A percentile compares a stretch with the other conserved stretches of the same genome.
phyloP scores from a whole-genome alignment of 2,113 vertebrate genomes.

The Lepisosteus oculatus region DNA sequence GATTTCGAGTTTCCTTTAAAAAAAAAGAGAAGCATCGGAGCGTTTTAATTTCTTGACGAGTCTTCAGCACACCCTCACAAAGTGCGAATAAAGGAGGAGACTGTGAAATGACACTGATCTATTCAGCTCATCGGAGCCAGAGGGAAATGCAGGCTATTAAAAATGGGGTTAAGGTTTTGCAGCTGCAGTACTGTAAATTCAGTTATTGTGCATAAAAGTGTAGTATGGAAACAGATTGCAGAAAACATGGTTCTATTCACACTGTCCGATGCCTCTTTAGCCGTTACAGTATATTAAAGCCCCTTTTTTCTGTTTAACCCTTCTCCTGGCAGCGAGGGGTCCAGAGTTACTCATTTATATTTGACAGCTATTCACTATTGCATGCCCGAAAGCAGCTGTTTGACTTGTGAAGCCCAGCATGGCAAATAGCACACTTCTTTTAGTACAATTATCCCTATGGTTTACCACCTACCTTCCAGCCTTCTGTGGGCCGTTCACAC shows the following conservation, averaged over 20 bases:
- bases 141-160: slow-evolving; percentile 16
- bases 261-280: slow-evolving; percentile 14
- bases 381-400: slow-evolving; percentile 45
- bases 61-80: too few species aligned
- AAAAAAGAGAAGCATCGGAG: slow-evolving; percentile 10
- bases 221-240: slow-evolving; percentile 27
- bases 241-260: slow-evolving; percentile 28
- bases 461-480: slow-evolving; percentile 51
- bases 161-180: not conserved
- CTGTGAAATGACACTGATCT: not conserved
- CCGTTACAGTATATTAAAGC: slow-evolving; percentile 19
- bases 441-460: slow-evolving; percentile 50
- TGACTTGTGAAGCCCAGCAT: slow-evolving; percentile 44
- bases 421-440: slow-evolving; percentile 51
- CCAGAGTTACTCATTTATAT: slow-evolving; percentile 15
- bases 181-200: not conserved
- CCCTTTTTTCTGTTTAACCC: slow-evolving; percentile 22
- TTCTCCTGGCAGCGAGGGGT: slow-evolving; percentile 13
- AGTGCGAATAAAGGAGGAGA: not conserved
- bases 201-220: slow-evolving; percentile 22
- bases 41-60: slow-evolving; percentile 4
- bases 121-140: not conserved
- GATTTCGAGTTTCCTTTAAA: slow-evolving; percentile 11
- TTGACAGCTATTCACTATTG: slow-evolving; percentile 40
- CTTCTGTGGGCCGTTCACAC: slow-evolving; percentile 49